Conservation (phyloP, 2,113 vertebrate genomes). For the Dryoscopus gambensis region DNA sequence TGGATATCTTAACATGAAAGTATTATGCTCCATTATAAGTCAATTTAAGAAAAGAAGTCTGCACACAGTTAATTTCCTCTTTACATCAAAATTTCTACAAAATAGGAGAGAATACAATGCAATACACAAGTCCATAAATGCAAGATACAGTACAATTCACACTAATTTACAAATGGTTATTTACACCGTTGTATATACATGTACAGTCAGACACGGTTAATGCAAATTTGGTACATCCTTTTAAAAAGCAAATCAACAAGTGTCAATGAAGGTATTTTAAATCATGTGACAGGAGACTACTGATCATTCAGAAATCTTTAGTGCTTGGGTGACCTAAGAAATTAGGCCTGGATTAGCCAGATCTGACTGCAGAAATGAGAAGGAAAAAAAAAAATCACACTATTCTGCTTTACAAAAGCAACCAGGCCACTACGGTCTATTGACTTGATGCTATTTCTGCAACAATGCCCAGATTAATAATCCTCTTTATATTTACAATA, state of each 20-base stretch:
- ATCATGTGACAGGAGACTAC: neutral
- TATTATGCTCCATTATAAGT: neutral
- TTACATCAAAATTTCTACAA: conserved; percentile 72
- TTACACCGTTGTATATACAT: conserved; percentile 80
- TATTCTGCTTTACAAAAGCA: conserved; percentile 79
- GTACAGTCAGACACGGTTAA: conserved; percentile 70
- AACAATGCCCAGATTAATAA: conserved; percentile 68
- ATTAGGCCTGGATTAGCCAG: conserved; percentile 54
- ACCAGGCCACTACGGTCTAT: conserved; percentile 76
- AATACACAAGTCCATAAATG: conserved; percentile 69
- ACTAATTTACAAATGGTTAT: conserved; percentile 79
- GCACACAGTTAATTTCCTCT: conserved; percentile 51
- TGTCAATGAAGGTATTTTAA: neutral
- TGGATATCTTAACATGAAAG: conserved; percentile 27
- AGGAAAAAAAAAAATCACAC: conserved; percentile 19
- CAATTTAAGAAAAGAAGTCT: conserved; percentile 57
- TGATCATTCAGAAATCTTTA: neutral
- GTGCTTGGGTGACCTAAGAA: neutral
- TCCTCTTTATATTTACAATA: conserved; percentile 68
- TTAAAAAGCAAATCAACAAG: neutral
- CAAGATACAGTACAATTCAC: conserved; percentile 74
- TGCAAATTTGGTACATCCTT: neutral
- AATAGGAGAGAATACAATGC: conserved; percentile 67
- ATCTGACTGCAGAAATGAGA: conserved; percentile 63
- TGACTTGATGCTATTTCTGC: conserved; percentile 67